phyloP scores from a whole-genome alignment of 2,797 vertebrate species.

The Vipera latastei region DNA sequence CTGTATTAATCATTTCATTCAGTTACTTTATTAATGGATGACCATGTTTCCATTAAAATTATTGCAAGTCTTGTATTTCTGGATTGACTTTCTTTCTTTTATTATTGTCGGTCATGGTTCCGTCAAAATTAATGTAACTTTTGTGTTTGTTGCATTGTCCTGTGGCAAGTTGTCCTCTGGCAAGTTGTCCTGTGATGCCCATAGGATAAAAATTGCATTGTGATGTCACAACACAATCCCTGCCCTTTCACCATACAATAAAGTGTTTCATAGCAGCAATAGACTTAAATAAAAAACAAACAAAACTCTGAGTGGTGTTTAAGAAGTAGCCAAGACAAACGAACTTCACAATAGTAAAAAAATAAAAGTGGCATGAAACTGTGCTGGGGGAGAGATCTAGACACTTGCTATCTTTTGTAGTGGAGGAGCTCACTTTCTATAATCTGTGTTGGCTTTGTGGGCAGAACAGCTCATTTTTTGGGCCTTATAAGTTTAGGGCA shows the following conservation, averaged over 20 bases:
- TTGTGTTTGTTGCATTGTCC: background rate
- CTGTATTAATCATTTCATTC: too few relatives aligned
- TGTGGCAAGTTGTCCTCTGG: background rate
- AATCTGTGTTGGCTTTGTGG: constrained; percentile 66
- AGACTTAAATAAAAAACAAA: background rate
- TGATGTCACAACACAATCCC: background rate
- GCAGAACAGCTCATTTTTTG: constrained; percentile 70
- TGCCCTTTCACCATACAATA: background rate
- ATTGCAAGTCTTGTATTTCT: background rate
- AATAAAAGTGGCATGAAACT: background rate
- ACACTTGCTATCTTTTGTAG: constrained; percentile 56
- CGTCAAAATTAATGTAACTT: background rate
- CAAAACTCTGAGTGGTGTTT: background rate
- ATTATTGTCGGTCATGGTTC: background rate
- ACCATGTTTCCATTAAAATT: background rate
- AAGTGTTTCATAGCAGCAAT: background rate
- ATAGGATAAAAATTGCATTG: background rate
- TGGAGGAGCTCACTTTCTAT: constrained; percentile 45
- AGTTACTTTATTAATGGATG: background rate
- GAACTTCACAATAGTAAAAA: background rate
- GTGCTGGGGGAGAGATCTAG: background rate
- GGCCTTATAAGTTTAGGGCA: constrained; percentile 74
- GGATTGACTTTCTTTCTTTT: background rate
- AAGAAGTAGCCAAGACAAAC: background rate
- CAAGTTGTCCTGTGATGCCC: background rate